A percentile compares a stretch with the other conserved stretches of the same genome.
Evolutionary conservation across 2,888 invertebrate species (phyloP).

Genomic region (Lasiommata megera): DNA sequence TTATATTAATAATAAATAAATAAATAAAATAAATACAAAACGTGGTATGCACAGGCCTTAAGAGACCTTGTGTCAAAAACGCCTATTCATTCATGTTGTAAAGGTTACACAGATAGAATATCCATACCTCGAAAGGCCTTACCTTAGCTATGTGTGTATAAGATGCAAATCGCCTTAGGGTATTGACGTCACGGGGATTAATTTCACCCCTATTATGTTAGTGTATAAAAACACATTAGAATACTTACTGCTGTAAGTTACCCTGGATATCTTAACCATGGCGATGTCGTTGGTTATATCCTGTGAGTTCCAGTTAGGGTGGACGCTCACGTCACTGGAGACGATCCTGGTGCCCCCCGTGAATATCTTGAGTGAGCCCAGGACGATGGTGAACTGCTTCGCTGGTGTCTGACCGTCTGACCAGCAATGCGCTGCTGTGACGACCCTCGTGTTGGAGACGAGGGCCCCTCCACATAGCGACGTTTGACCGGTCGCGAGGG

Average conservation of each 20-base stretch:
- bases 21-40: too few species aligned
- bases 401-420: constrained; percentile 62
- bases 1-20: too few species aligned
- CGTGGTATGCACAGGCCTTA: too few species aligned
- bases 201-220: too few species aligned
- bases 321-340: constrained; percentile 49
- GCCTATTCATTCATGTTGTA: too few species aligned
- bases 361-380: constrained; percentile 63
- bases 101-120: too few species aligned
- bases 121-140: too few species aligned
- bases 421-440: constrained; percentile 74
- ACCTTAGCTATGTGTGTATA: too few species aligned
- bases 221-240: too few species aligned
- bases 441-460: constrained; percentile 53
- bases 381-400: constrained; percentile 54
- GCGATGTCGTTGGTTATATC: constrained; percentile 56
- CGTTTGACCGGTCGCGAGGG: constrained; percentile 50
- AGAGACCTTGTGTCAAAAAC: too few species aligned
- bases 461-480: constrained; percentile 68
- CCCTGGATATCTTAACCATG: constrained; percentile 48
- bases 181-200: too few species aligned
- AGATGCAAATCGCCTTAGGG: too few species aligned
- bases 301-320: constrained; percentile 54
- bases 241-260: constrained; percentile 56
- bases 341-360: constrained; percentile 59